Evolutionary conservation across 53 echinoderm and acorn worm species (phyloP), one percentile per base, ranked within the genome.

Genomic region (Zoroaster sp.): DNA sequence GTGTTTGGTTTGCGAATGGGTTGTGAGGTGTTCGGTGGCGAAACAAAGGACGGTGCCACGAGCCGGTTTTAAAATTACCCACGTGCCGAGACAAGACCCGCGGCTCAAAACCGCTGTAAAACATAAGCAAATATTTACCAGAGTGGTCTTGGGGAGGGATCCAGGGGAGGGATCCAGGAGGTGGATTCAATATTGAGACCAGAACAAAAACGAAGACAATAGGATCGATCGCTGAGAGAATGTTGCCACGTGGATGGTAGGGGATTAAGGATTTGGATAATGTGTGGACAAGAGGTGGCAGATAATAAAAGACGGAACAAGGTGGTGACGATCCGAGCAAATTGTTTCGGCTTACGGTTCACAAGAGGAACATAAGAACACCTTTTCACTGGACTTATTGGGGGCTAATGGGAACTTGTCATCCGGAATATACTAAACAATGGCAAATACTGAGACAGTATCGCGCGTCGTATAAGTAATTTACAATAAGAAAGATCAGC

Each of bases 261-360:
- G 37, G 69, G 7, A 17, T 18, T 55, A 5, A 12, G 43, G 73
- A 23, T 73, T 73, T 40, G 37, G 37, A 42, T 10, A 3, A 23
- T 55, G 18, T 55, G 18, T 55, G 20, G 38, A 40, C 9, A 40
- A 1, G 23, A 21, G 69, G 35, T n/a, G 39, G 73, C 20, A n/a
- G 59, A 12, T 3, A 20, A 21, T 21, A 40, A 18, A 21, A 20
- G 40, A 39, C 39, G 40, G 73, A 38, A 71, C 1, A 39, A 39
- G 34, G 5, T 18, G 38, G 23, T 42, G 75, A 51, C 31, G 49
- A 75, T 45, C 33, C 14, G 75, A 23, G 47, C 75, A 75, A 51
- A 45, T 75, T 75, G 75, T 47, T 75, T 47, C 46, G 47, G 47
- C 45, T 75, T 75, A 75, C 10, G 30, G 68, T n/a, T n/a, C n/a